Evolutionary conservation across 2,797 vertebrate species (phyloP).

Genomic region (Xenopus petersii): DNA sequence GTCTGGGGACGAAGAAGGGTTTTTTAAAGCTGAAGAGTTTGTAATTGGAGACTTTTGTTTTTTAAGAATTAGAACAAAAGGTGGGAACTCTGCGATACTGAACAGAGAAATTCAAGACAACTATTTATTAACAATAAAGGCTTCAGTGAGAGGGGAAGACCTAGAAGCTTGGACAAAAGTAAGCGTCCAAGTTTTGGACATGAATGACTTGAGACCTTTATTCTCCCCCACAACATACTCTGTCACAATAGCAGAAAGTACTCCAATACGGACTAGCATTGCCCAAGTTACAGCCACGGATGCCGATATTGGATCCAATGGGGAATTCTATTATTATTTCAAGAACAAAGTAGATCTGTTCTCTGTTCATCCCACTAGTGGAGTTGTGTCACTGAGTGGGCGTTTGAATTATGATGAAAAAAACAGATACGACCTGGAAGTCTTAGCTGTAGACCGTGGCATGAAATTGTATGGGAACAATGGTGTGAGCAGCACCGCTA

Average conservation of each 20-base stretch:
- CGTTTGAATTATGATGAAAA: slow-evolving; percentile 84
- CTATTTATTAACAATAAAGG: slow-evolving; percentile 92
- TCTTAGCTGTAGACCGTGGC: slow-evolving; percentile 92
- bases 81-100: slow-evolving; percentile 92
- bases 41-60: slow-evolving; percentile 96
- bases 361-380: slow-evolving; percentile 92
- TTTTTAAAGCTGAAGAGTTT: slow-evolving; percentile 95
- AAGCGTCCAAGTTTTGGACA: slow-evolving; percentile 91
- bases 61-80: slow-evolving; percentile 94
- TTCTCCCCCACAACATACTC: slow-evolving; percentile 98
- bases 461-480: slow-evolving; percentile 98
- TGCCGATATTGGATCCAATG: slow-evolving; percentile 94
- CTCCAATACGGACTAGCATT: slow-evolving; percentile 92
- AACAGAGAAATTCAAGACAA: slow-evolving; percentile 96
- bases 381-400: slow-evolving; percentile 89
- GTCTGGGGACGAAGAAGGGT: slow-evolving; percentile 92
- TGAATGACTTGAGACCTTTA: slow-evolving; percentile 94
- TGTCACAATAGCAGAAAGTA: slow-evolving; percentile 90
- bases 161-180: slow-evolving; percentile 95
- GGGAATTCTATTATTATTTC: slow-evolving; percentile 98
- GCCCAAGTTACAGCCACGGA: slow-evolving; percentile 97
- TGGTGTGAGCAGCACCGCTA: slow-evolving; percentile 94
- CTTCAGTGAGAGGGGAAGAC: slow-evolving; percentile 87
- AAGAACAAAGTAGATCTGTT: slow-evolving; percentile 91
- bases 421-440: slow-evolving; percentile 86